A percentile compares a stretch with the other conserved stretches of the same genome.
These are phyloP conservation scores for Antechinus flavipes DNA, from an alignment of 2,113 vertebrate species.

Conservation along the genomic window DNA sequence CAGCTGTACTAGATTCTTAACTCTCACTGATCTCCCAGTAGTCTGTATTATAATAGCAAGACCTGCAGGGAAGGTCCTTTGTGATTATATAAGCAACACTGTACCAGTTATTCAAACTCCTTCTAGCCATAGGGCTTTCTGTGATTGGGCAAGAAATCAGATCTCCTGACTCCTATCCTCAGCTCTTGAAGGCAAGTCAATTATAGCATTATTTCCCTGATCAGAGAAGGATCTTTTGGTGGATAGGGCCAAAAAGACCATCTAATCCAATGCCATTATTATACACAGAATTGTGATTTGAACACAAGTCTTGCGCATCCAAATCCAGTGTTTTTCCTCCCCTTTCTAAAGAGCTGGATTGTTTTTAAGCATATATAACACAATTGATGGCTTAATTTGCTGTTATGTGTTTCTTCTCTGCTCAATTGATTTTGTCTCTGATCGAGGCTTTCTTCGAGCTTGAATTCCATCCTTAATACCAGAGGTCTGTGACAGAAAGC, in stretches of 20 bases:
- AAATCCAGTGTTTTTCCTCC: neutral
- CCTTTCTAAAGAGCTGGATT: neutral
- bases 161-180: neutral
- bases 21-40: neutral
- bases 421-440: slow-evolving; percentile 62
- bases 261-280: neutral
- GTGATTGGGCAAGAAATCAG: neutral
- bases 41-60: neutral
- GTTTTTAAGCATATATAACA: slow-evolving; percentile 27
- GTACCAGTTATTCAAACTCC: neutral
- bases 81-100: neutral
- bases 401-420: slow-evolving; percentile 58
- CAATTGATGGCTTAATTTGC: slow-evolving; percentile 57
- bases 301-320: neutral
- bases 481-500: slow-evolving; percentile 42
- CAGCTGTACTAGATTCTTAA: neutral
- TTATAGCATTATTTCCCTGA: neutral
- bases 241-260: neutral
- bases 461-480: slow-evolving; percentile 45
- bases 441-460: slow-evolving; percentile 50
- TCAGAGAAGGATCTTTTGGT: neutral
- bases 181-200: neutral
- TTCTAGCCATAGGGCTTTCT: neutral
- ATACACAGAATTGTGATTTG: neutral
- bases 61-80: neutral